These are phyloP conservation scores for Malthinus flaveolus DNA, from an alignment of 2,888 invertebrate species.

Conservation along the genomic window DNA sequence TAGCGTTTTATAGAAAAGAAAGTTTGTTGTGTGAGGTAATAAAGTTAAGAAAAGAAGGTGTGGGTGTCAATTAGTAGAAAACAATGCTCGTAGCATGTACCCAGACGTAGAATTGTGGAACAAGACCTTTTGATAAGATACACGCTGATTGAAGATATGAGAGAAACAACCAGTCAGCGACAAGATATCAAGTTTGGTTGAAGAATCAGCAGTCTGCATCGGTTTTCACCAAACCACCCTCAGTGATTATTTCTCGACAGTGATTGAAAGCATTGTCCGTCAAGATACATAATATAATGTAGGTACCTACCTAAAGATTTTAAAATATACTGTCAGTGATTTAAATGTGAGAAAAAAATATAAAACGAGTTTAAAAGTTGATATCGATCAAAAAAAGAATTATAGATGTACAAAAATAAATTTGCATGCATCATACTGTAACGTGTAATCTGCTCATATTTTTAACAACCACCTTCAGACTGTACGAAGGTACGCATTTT, in stretches of 20 bases:
- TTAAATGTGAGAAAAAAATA: background rate
- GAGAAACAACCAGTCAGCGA: constrained; percentile 20
- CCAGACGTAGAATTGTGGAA: constrained; percentile 12
- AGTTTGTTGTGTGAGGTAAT: too few species aligned
- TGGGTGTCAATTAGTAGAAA: constrained; percentile 26
- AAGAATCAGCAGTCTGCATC: constrained; percentile 31
- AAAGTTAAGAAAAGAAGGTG: background rate
- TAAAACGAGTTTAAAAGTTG: background rate
- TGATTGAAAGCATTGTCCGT: constrained; percentile 25
- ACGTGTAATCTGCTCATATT: background rate
- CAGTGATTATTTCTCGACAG: constrained; percentile 16
- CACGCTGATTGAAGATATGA: constrained; percentile 25
- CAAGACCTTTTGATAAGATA: constrained; percentile 23
- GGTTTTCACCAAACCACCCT: constrained; percentile 21
- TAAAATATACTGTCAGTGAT: background rate
- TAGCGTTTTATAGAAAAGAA: too few species aligned
- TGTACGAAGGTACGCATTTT: too few species aligned
- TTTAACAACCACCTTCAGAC: background rate
- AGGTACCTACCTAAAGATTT: too few species aligned
- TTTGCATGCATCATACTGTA: background rate
- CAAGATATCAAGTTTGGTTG: constrained; percentile 15
- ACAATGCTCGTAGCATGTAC: constrained; percentile 10
- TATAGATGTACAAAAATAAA: constrained; percentile 1
- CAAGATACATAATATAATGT: background rate
- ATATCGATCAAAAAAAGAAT: background rate